Evolutionary conservation across 2,888 invertebrate genomes (phyloP).

Genomic region (Pimpla rufipes): DNA sequence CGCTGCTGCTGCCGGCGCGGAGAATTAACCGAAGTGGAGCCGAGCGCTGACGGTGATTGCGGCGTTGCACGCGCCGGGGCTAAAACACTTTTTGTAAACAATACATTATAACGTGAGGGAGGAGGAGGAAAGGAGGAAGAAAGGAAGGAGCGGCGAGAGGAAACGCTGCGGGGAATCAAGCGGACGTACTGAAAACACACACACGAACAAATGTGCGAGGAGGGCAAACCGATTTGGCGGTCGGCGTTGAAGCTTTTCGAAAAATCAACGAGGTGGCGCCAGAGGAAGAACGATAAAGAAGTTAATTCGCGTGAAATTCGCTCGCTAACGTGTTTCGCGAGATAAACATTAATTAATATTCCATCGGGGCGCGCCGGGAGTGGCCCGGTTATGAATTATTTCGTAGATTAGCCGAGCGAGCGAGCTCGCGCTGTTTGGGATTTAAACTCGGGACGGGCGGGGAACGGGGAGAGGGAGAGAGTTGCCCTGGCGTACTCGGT

Average conservation of each 20-base stretch:
- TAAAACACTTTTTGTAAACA: conserved; percentile 52
- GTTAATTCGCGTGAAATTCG: conserved; percentile 65
- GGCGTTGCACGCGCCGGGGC: conserved; percentile 58
- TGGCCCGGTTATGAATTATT: conserved; percentile 60
- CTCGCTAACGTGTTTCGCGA: conserved; percentile 61
- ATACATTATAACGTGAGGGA: conserved; percentile 38
- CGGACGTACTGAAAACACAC: conserved; percentile 8
- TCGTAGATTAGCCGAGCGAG: conserved; percentile 57
- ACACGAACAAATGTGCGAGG: too few species aligned
- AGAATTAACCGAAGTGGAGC: conserved; percentile 61
- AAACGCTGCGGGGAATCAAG: conserved; percentile 13
- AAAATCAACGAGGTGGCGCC: conserved; percentile 43
- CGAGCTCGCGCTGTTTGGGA: conserved; percentile 11
- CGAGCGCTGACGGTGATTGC: conserved; percentile 63
- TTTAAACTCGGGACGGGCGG: conserved; percentile 31
- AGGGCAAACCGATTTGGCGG: too few species aligned
- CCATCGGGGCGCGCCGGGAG: conserved; percentile 48
- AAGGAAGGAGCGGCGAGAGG: conserved; percentile 6
- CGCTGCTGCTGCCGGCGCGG: neutral
- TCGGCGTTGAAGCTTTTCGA: neutral
- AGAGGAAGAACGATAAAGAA: conserved; percentile 64
- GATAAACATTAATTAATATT: conserved; percentile 69
- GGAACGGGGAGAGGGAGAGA: neutral
- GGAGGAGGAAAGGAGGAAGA: conserved; percentile 27
- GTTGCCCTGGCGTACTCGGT: conserved; percentile 6